Evolutionary conservation across 2,888 invertebrate genomes (phyloP).

Genomic region (Proisotoma minuta): DNA sequence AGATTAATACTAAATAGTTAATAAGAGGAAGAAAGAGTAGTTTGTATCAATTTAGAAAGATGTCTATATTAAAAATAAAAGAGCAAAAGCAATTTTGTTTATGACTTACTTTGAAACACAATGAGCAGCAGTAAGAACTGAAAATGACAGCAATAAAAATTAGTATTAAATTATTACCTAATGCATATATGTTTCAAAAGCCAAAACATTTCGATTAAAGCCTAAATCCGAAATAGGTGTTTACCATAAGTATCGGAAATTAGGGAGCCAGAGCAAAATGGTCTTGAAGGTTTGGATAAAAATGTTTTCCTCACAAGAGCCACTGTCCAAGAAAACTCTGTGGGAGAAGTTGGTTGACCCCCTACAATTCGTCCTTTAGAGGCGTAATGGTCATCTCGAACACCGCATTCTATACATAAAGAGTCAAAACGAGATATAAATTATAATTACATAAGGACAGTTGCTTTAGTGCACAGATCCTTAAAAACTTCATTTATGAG

Average conservation of each 20-base stretch:
- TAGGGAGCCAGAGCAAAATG: conserved; percentile 51
- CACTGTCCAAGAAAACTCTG: conserved; percentile 43
- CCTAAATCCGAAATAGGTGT: too few species aligned
- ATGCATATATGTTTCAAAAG: background rate
- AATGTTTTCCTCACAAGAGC: conserved; percentile 34
- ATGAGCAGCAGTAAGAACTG: conserved; percentile 8
- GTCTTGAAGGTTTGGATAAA: conserved; percentile 18
- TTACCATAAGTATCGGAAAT: conserved; percentile 38
- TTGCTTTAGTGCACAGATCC: too few species aligned
- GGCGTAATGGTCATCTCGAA: conserved; percentile 20
- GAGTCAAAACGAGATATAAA: too few species aligned
- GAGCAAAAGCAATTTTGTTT: background rate
- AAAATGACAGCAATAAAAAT: conserved; percentile 5
- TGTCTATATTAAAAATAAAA: background rate
- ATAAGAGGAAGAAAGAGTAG: background rate
- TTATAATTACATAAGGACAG: too few species aligned
- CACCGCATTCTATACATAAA: conserved; percentile 30
- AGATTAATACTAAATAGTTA: background rate
- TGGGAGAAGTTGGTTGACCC: conserved; percentile 30
- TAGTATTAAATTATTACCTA: background rate
- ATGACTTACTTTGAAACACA: conserved; percentile 1
- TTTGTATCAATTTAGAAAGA: background rate
- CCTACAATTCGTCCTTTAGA: conserved; percentile 41
- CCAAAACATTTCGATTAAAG: too few species aligned
- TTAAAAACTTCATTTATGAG: too few species aligned